Evolutionary conservation across 2,888 invertebrate species (phyloP), one percentile per base, ranked within the genome.

Genomic region (Pammene aurita): DNA sequence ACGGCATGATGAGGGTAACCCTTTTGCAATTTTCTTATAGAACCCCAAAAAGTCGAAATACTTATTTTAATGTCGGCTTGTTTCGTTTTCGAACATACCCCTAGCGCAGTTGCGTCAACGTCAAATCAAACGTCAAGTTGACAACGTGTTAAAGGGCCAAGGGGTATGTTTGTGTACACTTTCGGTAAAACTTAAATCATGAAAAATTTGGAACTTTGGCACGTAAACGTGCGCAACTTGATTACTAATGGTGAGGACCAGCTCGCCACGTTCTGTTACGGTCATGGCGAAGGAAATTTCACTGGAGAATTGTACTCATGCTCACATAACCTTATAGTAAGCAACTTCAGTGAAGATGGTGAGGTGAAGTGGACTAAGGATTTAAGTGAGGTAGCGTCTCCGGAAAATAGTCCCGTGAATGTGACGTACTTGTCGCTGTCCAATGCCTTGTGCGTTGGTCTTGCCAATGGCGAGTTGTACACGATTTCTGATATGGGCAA

Each of bases 401-500:
- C 88, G 78, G 72, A 93, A 87, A 91, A 89, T 88, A 75, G 89
- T 86, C 88, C 89, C 46, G 76, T 93, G n/a, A 88, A 88, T 73
- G 75, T 91, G 16, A 84, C 88, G 4, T 89, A 83, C 73, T 77
- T 93, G 35, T 79, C 88, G 0, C 78, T 92, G 11, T 79, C 86
- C 6, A 84, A 88, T 73, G 78, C 81, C 34, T 67, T 93, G 42
- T 88, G 86, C 68, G 77, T 92, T 26, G 90, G 89, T 2, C 76
- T 92, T 57, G 78, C 78, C 48, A 90, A 87, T 83, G 93, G 93
- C 7, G 90, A 92, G 73, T 72, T 93, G 50, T 78, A 86, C 68
- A 86, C 87, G 4, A 77, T 92, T 13, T 78, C 78, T 62, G 81
- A 86, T 61, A 76, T 75, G 64, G 90, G 87, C 14, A 75, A 72